Conservation (phyloP, 2,888 invertebrate genomes). For the Coleophora deauratella region DNA sequence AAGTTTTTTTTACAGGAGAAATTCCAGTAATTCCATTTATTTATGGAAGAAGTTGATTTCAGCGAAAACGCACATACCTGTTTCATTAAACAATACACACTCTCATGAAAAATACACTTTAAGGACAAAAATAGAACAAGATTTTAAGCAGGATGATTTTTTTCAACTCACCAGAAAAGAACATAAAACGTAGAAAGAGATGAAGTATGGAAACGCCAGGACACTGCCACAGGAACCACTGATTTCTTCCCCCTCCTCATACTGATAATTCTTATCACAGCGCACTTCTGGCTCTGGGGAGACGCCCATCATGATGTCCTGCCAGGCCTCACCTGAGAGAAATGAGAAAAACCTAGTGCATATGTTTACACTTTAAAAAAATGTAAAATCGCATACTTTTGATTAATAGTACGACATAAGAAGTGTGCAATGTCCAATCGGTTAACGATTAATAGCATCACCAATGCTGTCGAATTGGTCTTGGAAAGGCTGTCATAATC, state of each 20-base stretch:
- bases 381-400: neutral
- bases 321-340: slow-evolving; percentile 94
- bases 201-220: slow-evolving; percentile 97
- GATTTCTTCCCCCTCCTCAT: slow-evolving; percentile 50
- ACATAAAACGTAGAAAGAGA: slow-evolving; percentile 98
- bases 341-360: too few relatives aligned
- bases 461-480: too few relatives aligned
- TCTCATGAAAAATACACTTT: too few relatives aligned
- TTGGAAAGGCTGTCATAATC: too few relatives aligned
- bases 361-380: too few relatives aligned
- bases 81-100: too few relatives aligned
- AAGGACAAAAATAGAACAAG: neutral
- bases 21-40: too few relatives aligned
- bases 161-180: slow-evolving; percentile 91
- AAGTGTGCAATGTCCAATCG: too few relatives aligned
- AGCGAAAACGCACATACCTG: too few relatives aligned
- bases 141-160: neutral
- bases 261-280: slow-evolving; percentile 75
- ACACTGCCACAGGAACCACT: slow-evolving; percentile 84
- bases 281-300: slow-evolving; percentile 44
- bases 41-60: too few relatives aligned
- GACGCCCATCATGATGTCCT: slow-evolving; percentile 94
- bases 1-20: too few relatives aligned
- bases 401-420: neutral
- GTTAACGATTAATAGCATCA: too few relatives aligned